These are phyloP conservation scores for Caenorhabditis inopinata DNA, from an alignment of 1,140 invertebrate species.

Conservation along the genomic window DNA sequence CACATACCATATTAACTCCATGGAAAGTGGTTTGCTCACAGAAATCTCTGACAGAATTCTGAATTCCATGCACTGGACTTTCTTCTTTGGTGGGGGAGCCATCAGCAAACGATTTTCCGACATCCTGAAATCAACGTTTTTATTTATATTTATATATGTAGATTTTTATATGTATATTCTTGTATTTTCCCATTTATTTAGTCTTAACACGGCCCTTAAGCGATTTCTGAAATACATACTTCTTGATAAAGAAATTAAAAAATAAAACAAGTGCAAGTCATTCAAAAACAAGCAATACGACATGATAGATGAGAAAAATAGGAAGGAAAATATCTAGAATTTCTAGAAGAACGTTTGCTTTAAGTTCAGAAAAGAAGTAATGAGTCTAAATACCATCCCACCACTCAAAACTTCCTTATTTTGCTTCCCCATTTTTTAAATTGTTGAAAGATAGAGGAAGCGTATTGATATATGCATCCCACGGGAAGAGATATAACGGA, in stretches of 20 bases:
- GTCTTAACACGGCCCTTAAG: not conserved
- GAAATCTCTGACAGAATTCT: slow-evolving; percentile 4
- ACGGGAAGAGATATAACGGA: not conserved
- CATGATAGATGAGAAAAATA: no score
- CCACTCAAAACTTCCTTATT: no score
- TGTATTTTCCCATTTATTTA: not conserved
- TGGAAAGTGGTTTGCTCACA: slow-evolving; percentile 44
- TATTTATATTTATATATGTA: not conserved
- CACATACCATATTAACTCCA: slow-evolving; percentile 47
- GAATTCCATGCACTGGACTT: not conserved
- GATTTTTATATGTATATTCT: not conserved
- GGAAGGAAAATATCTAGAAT: no score
- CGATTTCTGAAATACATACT: no score
- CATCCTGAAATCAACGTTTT: slow-evolving; percentile 9
- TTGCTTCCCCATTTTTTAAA: not conserved
- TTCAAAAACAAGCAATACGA: no score
- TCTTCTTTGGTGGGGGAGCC: not conserved
- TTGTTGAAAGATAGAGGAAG: not conserved
- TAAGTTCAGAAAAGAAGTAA: no score
- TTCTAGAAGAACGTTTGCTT: no score
- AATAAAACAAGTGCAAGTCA: not conserved
- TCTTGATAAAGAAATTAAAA: no score
- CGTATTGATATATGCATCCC: not conserved
- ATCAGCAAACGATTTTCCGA: slow-evolving; percentile 21
- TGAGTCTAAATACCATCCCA: no score